Evolutionary conservation across 1,140 invertebrate species (phyloP), one percentile per base, ranked within the genome.

Genomic region (Drosophila littoralis): DNA sequence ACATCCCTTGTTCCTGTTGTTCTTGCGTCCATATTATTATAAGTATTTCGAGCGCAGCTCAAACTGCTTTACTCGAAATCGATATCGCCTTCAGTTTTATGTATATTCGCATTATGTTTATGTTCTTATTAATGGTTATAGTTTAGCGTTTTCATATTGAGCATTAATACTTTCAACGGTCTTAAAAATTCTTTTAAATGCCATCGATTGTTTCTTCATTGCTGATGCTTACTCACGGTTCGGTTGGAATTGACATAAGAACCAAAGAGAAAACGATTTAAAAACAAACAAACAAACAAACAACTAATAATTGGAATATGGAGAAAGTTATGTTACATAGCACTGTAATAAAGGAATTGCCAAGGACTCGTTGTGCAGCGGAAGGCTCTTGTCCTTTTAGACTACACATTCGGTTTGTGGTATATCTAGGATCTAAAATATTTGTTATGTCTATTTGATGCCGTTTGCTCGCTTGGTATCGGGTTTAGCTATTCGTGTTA

Each of bases 1-100:
- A 91, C 90, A 91, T 91, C 90, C 90, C 90, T 91, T 91, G 90
- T 91, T 89, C 91, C 77, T 60, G 74, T 83, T 89, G 68, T 76
- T 76, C 55, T 90, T 88, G 83, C 88, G 82, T 86, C 84, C 83
- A 74, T 72, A 52, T 72, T 46, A 59, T 78, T 69, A 28, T 48
- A 69, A 28, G 22, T 65, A 60, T 77, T 80, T 70, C 70, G 68
- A 79, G 59, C 79, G 75, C 70, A 58, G 65, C 48, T 52, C 59
- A 64, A 59, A 60, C n/a, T 69, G 57, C 22, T 2, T 40, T 60
- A 48, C 52, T 68, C 63, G 58, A 70, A 81, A 65, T 35, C 36
- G 45, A 48, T 67, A 43, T 36, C 45, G 50, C 42, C 46, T 60
- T 67, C 36, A 28, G 22, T 50, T 54, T 15, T 52, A 43, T 71